Evolutionary conservation across 1,140 invertebrate genomes (phyloP), one percentile per base, ranked within the genome.

Genomic region (Phymorhynchus buccinoides): DNA sequence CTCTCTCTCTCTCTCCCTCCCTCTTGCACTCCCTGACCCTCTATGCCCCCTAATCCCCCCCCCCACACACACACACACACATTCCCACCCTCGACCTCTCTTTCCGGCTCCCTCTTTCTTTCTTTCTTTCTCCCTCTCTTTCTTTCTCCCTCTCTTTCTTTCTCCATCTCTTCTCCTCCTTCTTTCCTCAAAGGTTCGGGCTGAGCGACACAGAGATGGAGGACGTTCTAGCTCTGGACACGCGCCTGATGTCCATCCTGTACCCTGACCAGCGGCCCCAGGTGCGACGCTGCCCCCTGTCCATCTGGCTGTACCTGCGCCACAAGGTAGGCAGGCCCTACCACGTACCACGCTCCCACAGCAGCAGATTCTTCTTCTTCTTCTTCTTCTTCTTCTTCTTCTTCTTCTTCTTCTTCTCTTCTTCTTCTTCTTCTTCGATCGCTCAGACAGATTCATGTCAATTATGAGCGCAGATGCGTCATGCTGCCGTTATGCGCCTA

Each of bases 141-240:
- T 39, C 68, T 73, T 12, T 73, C 12, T 14, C 35, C 12, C 30
- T 1, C 27, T 9, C 30, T 32, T 48, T n/a, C 66, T 18, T 48
- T 48, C 44, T 48, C 44, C 44, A 48, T 48, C 18, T 48, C 44
- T 18, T 48, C 44, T 48, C 18, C 62, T 30, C n/a, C 18, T 0
- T n/a, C 12, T 44, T 79, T 35, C 9, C 22, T 3, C 52, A 6
- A 42, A 83, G 81, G 66, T 68, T 39, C 66, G 81, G 81, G 14
- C 41, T 83, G 81, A 83, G 81, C n/a, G 81, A 83, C 62, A 44
- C 39, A 62, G 81, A 83, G 81, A 3, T 83, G 81, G 81, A 44
- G 18, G 81, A 83, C 62, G 66, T 83, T 14, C 66, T 83, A 39
- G 56, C 81, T 3, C 35, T 83, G 30, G 81, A 83, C 81, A 62